phyloP scores from a whole-genome alignment of 64 coral and sea anemone species.

The Anthopleura sola region DNA sequence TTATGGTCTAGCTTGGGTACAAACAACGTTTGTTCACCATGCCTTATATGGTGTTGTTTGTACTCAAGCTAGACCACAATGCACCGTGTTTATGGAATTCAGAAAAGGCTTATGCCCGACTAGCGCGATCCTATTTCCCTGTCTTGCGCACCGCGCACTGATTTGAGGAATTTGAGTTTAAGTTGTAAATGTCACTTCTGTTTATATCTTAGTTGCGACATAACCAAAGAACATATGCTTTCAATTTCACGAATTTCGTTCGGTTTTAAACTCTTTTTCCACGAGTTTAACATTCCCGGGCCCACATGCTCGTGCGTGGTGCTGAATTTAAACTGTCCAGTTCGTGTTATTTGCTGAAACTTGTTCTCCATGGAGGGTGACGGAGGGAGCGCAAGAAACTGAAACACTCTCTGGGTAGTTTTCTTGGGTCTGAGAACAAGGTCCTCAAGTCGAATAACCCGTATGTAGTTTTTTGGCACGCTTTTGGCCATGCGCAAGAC shows the following conservation, averaged over 20 bases:
- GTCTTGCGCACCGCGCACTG: too few species aligned
- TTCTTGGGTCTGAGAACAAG: conserved; percentile 49
- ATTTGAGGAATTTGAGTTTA: too few species aligned
- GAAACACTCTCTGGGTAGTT: conserved; percentile 52
- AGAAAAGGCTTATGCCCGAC: too few species aligned
- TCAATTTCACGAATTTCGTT: conserved; percentile 57
- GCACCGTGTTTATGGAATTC: too few species aligned
- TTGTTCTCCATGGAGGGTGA: conserved; percentile 56
- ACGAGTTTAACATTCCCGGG: conserved; percentile 19
- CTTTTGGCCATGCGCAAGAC: conserved; percentile 8
- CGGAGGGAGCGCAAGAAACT: conserved; percentile 59
- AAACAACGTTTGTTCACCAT: too few species aligned
- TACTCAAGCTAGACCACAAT: too few species aligned
- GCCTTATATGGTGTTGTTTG: too few species aligned
- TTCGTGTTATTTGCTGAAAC: conserved; percentile 42
- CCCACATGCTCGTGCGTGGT: conserved; percentile 52
- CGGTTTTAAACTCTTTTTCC: conserved; percentile 45
- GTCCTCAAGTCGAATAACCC: conserved; percentile 71
- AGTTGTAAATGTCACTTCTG: not conserved
- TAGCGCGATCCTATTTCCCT: too few species aligned
- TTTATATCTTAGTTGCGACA: conserved; percentile 34
- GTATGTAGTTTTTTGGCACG: conserved; percentile 18
- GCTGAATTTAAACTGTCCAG: conserved; percentile 41
- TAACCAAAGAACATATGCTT: conserved; percentile 51
- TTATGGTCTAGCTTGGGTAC: too few species aligned